Base-by-base conservation (phyloP, 1,140 invertebrate species). In the Ectropis grisescens region DNA sequence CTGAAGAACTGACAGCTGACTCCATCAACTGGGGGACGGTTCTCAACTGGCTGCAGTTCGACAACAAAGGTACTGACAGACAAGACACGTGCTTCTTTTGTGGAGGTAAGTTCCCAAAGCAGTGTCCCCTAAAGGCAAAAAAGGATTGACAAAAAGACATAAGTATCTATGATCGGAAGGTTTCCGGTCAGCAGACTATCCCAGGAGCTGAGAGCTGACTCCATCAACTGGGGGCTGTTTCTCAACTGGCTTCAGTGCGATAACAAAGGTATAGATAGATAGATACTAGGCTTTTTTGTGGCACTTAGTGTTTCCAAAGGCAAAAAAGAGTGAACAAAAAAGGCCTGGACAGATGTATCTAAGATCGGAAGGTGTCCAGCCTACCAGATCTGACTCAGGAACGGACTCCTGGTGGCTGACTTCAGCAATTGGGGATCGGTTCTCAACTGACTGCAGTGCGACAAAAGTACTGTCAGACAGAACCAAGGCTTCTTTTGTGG, bases 1-100 rank as follows among this genome's bases (percentile, higher is more conserved):
- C 81, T 98, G 30, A 2, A 91, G 95, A 57, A 10, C 86, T 89
- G 50, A 90, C 93, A 12, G 94, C 95, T 39, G 91, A 95, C 62
- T 91, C 95, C 44, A 88, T 99, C 47, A 98, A 96, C 60, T 99
- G 97, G 80, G 97, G 96, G 11, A 96, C 97, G 0, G 93, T 98
- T 2, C 85, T 99, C 12, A 97, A 95, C 70, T 99, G 97, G 96
- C 84, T 98, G 48, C 92, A 96, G 75, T 85, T 94, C 76, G 92
- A 94, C 58, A 94, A 95, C 60, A 89, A 91, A 56, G 92, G 93
- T 49, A 81, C n/a, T n/a, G n/a, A 86, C 10, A 33, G 11, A 19
- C 19, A n/a, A 12, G 5, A 29, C n/a, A n/a, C n/a, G n/a, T n/a
- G n/a, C n/a, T n/a, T n/a, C n/a, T n/a, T n/a, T n/a, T n/a, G n/a